Base-by-base conservation (phyloP, 2,113 vertebrate species). In the Pterocles burchelli region DNA sequence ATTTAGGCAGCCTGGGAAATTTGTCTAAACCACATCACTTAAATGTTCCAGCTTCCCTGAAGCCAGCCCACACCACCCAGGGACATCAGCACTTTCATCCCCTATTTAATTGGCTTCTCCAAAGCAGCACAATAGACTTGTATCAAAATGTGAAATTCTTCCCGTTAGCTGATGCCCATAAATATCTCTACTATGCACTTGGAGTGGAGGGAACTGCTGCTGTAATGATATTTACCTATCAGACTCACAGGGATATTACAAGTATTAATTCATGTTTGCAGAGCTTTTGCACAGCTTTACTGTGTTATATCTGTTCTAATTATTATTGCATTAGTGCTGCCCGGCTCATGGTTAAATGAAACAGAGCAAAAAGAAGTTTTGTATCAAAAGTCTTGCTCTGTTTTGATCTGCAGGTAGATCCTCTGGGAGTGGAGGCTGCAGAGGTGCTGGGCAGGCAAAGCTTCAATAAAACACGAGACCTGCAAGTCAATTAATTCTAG, bases 161-260 rank as follows among this genome's bases (percentile, higher is more conserved):
- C 76, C 76, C 3, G 0, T 84, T 90, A 86, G 78, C 72, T 0
- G 10, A 67, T 22, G 81, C 81, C 92, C 71, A 49, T 38, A 91
- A 95, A 88, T 70, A 90, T 78, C 85, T 93, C 55, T 59, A 29
- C 88, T 62, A 59, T 16, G 68, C 48, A 24, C 52, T 80, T 36
- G 57, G 43, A 77, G 76, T 33, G 28, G 72, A 75, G 73, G 78
- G 83, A 93, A 49, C 24, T 1, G 3, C 88, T 52, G 43, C 66
- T 84, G 61, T 63, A 95, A 92, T 88, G 61, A 65, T 96, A 95
- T 97, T 97, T 95, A 92, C 93, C 79, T 67, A 61, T 24, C 12
- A 18, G 76, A 77, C 92, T 95, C 17, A 4, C 45, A 84, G 82
- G 79, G 72, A 74, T 86, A 81, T 96, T 90, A 92, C 83, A 74